These are phyloP conservation scores for Diarsia rubi DNA, from an alignment of 2,888 invertebrate genomes.

Conservation along the genomic window DNA sequence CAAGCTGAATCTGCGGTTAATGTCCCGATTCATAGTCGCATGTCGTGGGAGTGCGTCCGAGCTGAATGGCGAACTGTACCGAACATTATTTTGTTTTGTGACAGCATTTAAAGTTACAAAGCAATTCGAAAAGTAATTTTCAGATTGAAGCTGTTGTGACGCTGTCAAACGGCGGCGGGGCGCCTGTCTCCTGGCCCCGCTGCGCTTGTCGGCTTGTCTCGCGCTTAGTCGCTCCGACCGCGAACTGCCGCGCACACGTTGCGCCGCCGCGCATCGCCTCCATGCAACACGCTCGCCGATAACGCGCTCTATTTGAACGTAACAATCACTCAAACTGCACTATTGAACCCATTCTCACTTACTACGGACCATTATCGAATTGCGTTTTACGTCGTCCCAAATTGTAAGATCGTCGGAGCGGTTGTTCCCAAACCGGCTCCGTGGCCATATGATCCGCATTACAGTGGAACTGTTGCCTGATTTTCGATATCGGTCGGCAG, in stretches of 20 bases:
- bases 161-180: conserved; percentile 77
- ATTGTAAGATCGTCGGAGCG: conserved; percentile 66
- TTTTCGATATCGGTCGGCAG: conserved; percentile 78
- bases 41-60: conserved; percentile 80
- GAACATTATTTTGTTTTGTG: conserved; percentile 80
- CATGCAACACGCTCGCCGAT: conserved; percentile 76
- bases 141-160: conserved; percentile 79
- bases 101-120: conserved; percentile 77
- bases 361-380: conserved; percentile 68
- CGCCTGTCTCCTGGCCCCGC: conserved; percentile 67
- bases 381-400: conserved; percentile 66
- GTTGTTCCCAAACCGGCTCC: conserved; percentile 79
- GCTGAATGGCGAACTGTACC: conserved; percentile 75
- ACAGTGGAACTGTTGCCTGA: conserved; percentile 75
- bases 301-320: conserved; percentile 86
- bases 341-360: conserved; percentile 75
- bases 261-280: conserved; percentile 67
- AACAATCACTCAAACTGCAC: conserved; percentile 79
- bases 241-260: conserved; percentile 85
- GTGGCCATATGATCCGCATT: conserved; percentile 84
- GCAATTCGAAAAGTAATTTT: conserved; percentile 85
- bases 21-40: conserved; percentile 75
- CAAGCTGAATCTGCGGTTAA: conserved; percentile 57
- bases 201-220: conserved; percentile 61
- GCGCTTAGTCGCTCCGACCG: conserved; percentile 82